Evolutionary conservation across 2,888 invertebrate species (phyloP), one percentile per base, ranked within the genome.

Genomic region (Leistus spinibarbis): DNA sequence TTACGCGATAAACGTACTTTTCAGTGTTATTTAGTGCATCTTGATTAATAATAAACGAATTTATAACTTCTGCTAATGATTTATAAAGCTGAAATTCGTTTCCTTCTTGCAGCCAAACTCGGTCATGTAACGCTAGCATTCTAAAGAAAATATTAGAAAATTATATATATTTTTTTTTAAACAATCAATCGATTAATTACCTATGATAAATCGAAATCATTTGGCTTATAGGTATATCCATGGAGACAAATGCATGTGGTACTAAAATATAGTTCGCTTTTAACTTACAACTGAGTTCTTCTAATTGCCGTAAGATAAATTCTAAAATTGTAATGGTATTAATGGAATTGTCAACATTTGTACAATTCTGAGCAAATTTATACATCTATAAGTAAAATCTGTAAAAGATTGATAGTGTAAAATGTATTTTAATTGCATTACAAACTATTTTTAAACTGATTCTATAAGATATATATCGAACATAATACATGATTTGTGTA

Each of bases 31-130:
- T 87, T 17, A 92, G 90, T 22, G 87, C 85, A 78, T 89, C 87
- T 40, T 91, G 89, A 80, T 89, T 89, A 73, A 90, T 89, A 66
- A 92, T 89, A 80, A 95, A 91, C 64, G 89, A 87, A 77, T 90
- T 90, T 77, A 96, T 90, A 80, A 97, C 87, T 79, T 90, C 88
- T 75, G 92, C 91, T 22, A 94, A 91, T 3, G 92, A 93, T 83
- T 91, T 90, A 78, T 95, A 91, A 78, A 96, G 88, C 87, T 97
- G 96, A 83, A 93, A 91, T 85, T 96, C 95, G 83, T 94, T 92
- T 71, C 95, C 93, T 85, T 93, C 91, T 19, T 91, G 91, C 76
- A 93, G 90, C 96, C 97, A 97, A 80, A 93, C 91, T 71, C 93
- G 91, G 84, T 96, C 95, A 86, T 94, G 93, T 82, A 92, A 91